Conservation (phyloP, 2,797 vertebrate species). For the Sphenodon punctatus region DNA sequence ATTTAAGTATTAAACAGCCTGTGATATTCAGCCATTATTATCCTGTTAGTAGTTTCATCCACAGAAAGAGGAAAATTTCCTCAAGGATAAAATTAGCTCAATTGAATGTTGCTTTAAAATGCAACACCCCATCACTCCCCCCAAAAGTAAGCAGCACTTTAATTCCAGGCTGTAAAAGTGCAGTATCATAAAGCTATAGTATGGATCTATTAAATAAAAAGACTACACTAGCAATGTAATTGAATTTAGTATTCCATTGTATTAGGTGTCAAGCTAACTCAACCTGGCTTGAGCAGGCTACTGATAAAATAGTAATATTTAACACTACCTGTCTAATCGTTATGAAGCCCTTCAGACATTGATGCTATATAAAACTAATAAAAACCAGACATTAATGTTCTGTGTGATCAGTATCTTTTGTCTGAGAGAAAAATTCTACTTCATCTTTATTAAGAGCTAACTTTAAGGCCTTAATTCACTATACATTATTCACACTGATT, state of each 20-base stretch:
- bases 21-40: no score
- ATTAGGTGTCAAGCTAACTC: neutral
- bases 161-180: no score
- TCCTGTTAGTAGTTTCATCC: no score
- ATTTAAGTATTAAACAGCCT: no score
- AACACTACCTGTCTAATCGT: neutral
- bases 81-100: no score
- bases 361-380: conserved; percentile 5
- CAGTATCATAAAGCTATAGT: conserved; percentile 19
- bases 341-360: neutral
- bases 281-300: neutral
- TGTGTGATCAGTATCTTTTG: conserved; percentile 24
- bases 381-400: neutral
- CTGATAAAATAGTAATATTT: neutral
- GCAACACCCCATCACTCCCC: no score
- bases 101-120: no score
- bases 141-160: no score
- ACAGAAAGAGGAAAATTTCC: no score
- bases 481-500: conserved; percentile 60
- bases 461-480: conserved; percentile 69
- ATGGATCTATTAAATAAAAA: neutral
- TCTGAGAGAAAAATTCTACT: conserved; percentile 46
- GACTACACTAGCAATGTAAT: neutral
- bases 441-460: conserved; percentile 68
- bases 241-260: no score